Base-by-base conservation (phyloP, 2,113 vertebrate species). In the Empidonax alnorum region DNA sequence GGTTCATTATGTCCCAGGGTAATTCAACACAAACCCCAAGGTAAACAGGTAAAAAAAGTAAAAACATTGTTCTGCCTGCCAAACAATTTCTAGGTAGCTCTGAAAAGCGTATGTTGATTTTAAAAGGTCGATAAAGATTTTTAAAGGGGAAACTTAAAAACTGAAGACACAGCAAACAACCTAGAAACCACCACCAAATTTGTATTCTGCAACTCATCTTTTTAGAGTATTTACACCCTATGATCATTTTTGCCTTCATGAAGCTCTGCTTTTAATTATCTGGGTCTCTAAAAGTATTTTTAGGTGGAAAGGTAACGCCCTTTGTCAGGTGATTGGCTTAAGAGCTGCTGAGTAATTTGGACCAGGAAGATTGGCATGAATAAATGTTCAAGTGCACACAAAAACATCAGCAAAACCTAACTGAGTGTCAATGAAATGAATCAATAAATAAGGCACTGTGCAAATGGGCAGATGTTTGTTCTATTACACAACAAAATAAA, bases 1-100 rank as follows among this genome's bases (percentile, higher is more conserved):
- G 25, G 93, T 86, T 83, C 90, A 95, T 91, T 86, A 84, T 96
- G 90, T 84, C 68, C 75, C 75, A 61, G 47, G 14, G 6, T 41
- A 78, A 88, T 77, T 91, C 76, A 92, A 89, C 79, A 81, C n/a
- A 90, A 86, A 73, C 1, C 44, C 52, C 61, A 86, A 84, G 88
- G 65, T 44, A 76, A 96, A 96, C 79, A 81, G 37, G 39, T 46
- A 37, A 95, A 95, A 81, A 81, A 66, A 41, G 20, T 14, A 74
- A 86, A 90, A 83, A 53, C 33, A 74, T 30, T 52, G 4, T 41
- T 81, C 52, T 92, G 85, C 67, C 66, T 75, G 56, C 56, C 17
- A 81, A 93, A 61, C 49, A 39, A 79, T 84, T 86, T 71, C 78
- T 71, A 72, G 61, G 69, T 72, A 79, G 89, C 80, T 96, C 87